phyloP scores from a whole-genome alignment of 2,797 vertebrate genomes.

The Poecilia velifera region DNA sequence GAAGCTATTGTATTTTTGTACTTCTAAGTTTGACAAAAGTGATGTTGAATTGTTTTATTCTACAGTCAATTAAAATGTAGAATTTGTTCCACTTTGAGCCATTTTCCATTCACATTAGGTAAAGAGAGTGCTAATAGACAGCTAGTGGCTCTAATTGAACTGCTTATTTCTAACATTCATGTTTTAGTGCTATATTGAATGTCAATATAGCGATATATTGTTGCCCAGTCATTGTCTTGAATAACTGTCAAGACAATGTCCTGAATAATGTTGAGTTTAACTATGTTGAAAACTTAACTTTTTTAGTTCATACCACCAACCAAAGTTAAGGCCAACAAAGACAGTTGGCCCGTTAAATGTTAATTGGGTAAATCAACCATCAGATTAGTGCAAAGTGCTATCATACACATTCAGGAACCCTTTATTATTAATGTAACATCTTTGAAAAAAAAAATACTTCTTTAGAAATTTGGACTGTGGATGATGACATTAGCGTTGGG shows the following conservation, averaged over 20 bases:
- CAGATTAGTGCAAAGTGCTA: too few relatives aligned
- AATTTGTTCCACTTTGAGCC: background rate
- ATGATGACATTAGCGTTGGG: too few relatives aligned
- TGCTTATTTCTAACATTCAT: background rate
- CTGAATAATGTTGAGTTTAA: background rate
- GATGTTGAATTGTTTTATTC: background rate
- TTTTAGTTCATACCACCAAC: background rate
- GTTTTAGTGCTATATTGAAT: background rate
- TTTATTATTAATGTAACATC: too few relatives aligned
- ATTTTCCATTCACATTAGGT: background rate
- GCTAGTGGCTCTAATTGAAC: too few relatives aligned
- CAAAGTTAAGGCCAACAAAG: background rate
- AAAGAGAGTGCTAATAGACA: background rate
- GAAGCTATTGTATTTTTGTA: background rate
- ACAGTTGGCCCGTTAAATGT: background rate
- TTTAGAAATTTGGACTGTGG: too few relatives aligned
- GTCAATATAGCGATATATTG: background rate
- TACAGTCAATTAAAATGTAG: background rate
- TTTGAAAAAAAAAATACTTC: too few relatives aligned
- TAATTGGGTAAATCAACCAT: too few relatives aligned
- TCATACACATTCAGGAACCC: too few relatives aligned
- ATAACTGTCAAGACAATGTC: too few relatives aligned
- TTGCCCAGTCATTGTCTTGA: background rate
- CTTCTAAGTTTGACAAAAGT: background rate
- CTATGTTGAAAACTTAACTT: background rate